A percentile compares a stretch with the other conserved stretches of the same genome.
Evolutionary conservation across 2,797 vertebrate species (phyloP).

Genomic region (Lerista edwardsae): DNA sequence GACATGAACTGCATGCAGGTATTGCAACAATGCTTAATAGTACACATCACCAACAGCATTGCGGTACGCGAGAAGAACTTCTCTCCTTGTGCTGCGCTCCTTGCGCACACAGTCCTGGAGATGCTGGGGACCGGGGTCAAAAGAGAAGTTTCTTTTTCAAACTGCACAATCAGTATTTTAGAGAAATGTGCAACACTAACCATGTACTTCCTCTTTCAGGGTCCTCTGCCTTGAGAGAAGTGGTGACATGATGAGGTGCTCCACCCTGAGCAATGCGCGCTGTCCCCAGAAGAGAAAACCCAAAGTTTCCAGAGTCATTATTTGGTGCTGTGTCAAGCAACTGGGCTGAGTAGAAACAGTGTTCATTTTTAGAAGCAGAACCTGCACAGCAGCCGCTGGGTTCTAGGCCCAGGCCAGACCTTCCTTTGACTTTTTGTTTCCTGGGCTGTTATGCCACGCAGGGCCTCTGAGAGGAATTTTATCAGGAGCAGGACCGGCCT

Average conservation of each 20-base stretch:
- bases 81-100: too few species aligned
- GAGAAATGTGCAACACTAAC: not conserved
- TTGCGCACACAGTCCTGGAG: too few species aligned
- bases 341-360: too few species aligned
- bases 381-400: not conserved
- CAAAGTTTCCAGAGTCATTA: not conserved
- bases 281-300: not conserved
- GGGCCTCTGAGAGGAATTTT: too few species aligned
- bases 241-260: too few species aligned
- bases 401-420: too few species aligned
- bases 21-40: not conserved
- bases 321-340: not conserved
- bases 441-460: too few species aligned
- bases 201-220: not conserved
- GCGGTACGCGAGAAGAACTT: too few species aligned
- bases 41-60: not conserved
- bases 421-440: too few species aligned
- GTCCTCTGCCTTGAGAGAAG: not conserved
- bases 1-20: not conserved
- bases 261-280: not conserved
- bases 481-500: too few species aligned
- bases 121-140: not conserved
- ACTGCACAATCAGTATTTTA: not conserved
- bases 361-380: too few species aligned
- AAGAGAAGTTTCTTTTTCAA: not conserved